Percentiles rank a stretch among this genome's conserved stretches.
phyloP scores from a whole-genome alignment of 2,797 vertebrate species.

The Sorex maritimensis region DNA sequence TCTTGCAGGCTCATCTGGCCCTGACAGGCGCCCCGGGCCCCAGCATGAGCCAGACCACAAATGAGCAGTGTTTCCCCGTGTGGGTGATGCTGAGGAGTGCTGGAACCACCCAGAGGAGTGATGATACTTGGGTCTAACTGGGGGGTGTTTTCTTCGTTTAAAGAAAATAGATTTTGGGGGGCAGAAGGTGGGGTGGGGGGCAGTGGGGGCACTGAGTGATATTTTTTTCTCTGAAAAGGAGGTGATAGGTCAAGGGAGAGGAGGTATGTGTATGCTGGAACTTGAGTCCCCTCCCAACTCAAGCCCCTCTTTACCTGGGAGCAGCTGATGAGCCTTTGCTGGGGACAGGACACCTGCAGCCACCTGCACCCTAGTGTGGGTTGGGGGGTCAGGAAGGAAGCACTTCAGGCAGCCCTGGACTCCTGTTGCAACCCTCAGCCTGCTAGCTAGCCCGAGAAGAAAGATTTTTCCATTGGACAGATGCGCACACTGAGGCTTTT shows the following conservation, averaged over 20 bases:
- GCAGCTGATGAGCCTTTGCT: slow-evolving; percentile 94
- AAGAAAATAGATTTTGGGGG: no score
- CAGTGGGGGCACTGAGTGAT: no score
- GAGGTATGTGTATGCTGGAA: slow-evolving; percentile 92
- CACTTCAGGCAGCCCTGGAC: background rate
- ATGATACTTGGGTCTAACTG: no score
- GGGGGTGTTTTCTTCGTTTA: no score
- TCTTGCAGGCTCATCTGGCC: slow-evolving; percentile 43
- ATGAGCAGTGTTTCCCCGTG: no score
- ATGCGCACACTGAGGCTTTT: background rate
- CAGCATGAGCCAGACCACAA: slow-evolving; percentile 91
- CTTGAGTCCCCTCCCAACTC: slow-evolving; percentile 93
- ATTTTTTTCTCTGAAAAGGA: no score
- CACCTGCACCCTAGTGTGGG: slow-evolving; percentile 90
- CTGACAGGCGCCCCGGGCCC: slow-evolving; percentile 91
- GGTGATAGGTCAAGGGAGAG: no score
- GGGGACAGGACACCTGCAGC: slow-evolving; percentile 92
- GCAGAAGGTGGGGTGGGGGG: no score
- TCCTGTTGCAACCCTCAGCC: background rate
- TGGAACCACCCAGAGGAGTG: no score
- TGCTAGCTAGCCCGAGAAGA: background rate
- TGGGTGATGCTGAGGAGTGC: no score
- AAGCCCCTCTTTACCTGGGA: slow-evolving; percentile 94
- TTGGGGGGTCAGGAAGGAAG: slow-evolving; percentile 1
- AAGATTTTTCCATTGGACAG: slow-evolving; percentile 20